Base-by-base conservation (phyloP, 35 echinoderm and acorn worm species). In the Eucidaris tribuloides region DNA sequence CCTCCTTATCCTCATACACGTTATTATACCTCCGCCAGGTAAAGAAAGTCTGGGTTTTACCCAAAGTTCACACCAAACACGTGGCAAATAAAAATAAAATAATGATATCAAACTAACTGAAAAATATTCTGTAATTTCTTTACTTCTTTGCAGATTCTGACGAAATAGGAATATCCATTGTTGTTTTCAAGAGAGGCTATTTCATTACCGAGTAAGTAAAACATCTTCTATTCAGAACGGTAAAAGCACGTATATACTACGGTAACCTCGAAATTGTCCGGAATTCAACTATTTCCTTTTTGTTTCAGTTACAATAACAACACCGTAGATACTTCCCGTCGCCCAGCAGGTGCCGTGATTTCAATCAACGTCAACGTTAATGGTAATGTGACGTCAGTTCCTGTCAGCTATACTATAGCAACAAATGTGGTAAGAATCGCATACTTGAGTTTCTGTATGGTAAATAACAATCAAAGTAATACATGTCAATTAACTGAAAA, bases 171-270 rank as follows among this genome's bases (percentile, higher is more conserved):
- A 17, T 74, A 17, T 41, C 68, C 24, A 40, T 74, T 22, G 68
- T 74, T 7, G 33, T 74, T 0, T 74, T 42, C 18, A 74, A 74
- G 37, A 6, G 41, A 17, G 68, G 68, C 6, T 40, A 74, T 22
- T 74, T 41, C 68, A 74, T 74, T 2, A 22, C 37, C 3, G 38
- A 44, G 68, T 74, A 74, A 44, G 68, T 74, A 52, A 52, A 52
- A n/a, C n/a, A 52, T 9, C n/a, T 52, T 52, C 48, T 52, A 52
- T 52, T 52, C 48, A 9, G 9, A 11, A 52, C 9, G n/a, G 9
- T 9, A 52, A 52, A 52, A 52, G n/a, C 9, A 52, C n/a, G n/a
- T 11, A 11, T 9, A 52, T 52, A 52, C n/a, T n/a, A 52, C 48
- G 9, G 48, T 52, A n/a, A 52, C n/a, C n/a, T 52, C 9, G 48